A percentile compares a stretch with the other conserved stretches of the same genome.
Evolutionary conservation across 1,140 invertebrate genomes (phyloP).

Genomic region (Drosophila mayri): DNA sequence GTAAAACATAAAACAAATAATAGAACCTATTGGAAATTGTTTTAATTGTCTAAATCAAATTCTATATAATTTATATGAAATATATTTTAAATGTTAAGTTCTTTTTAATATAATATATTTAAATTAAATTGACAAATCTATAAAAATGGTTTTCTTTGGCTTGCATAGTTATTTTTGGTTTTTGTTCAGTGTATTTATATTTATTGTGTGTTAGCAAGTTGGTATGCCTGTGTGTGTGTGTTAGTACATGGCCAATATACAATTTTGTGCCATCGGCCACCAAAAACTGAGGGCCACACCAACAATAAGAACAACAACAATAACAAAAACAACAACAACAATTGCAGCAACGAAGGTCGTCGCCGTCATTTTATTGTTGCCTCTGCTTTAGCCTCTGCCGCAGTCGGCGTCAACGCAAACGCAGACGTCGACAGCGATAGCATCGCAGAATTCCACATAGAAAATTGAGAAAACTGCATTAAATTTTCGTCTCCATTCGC

Average conservation of each 20-base stretch:
- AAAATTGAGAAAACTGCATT: constrained; percentile 79
- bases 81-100: too few species aligned
- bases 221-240: constrained; percentile 8
- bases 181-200: constrained; percentile 15
- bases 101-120: too few species aligned
- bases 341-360: constrained; percentile 70
- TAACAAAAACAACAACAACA: constrained; percentile 29
- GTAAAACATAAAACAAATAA: too few species aligned
- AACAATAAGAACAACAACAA: constrained; percentile 16
- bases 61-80: too few species aligned
- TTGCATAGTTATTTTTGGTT: neutral
- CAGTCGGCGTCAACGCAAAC: constrained; percentile 17
- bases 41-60: too few species aligned
- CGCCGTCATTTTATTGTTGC: constrained; percentile 45
- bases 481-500: constrained; percentile 66
- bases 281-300: constrained; percentile 44
- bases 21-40: too few species aligned
- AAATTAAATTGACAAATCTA: too few species aligned
- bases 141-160: neutral
- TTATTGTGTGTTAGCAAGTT: constrained; percentile 11
- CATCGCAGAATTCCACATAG: constrained; percentile 66
- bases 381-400: constrained; percentile 21
- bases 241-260: constrained; percentile 49
- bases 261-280: constrained; percentile 49
- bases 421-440: constrained; percentile 27